Evolutionary conservation across 2,113 vertebrate genomes (phyloP).

Genomic region (Lagopus leucura): DNA sequence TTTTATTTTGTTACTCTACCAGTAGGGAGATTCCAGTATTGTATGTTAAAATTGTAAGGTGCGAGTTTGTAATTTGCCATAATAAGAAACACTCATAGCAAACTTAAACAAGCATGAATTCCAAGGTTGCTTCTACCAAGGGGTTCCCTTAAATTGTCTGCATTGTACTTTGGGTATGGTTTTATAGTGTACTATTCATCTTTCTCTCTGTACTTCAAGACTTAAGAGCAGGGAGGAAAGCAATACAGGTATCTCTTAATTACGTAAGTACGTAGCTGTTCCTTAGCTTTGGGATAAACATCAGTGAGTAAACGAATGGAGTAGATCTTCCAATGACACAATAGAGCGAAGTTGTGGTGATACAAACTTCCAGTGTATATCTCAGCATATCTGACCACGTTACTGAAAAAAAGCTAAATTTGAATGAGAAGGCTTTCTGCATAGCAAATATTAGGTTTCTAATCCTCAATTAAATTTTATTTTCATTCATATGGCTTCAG

Average conservation of each 20-base stretch:
- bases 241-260: neutral
- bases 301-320: neutral
- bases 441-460: neutral
- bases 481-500: neutral
- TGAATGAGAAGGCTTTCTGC: neutral
- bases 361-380: neutral
- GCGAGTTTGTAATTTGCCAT: neutral
- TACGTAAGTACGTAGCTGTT: neutral
- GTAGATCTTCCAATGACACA: neutral
- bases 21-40: neutral
- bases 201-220: neutral
- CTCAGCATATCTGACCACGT: neutral
- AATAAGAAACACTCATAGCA: neutral
- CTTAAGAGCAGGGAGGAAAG: constrained; percentile 18
- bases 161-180: neutral
- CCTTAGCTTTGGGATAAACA: neutral
- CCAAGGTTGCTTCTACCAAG: neutral
- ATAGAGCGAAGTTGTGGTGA: neutral
- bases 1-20: neutral
- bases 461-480: neutral
- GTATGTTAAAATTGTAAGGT: neutral
- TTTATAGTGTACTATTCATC: constrained; percentile 39
- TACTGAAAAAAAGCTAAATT: neutral
- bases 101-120: neutral
- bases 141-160: constrained; percentile 21